Evolutionary conservation across 2,797 vertebrate genomes (phyloP).

Genomic region (Fistularia tabacaria): DNA sequence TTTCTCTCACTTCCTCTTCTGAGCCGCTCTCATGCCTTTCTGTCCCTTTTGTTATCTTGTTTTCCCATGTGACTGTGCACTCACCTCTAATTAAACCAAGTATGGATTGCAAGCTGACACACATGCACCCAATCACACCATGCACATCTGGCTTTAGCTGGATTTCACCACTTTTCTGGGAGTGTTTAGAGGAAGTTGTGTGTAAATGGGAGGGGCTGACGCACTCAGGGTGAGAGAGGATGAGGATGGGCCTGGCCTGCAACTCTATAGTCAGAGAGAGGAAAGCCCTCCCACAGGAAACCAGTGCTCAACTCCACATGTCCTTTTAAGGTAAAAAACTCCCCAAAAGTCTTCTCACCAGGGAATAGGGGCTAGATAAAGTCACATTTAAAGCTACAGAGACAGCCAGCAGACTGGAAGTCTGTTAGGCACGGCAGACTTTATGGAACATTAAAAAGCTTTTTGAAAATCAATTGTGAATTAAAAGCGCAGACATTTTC

Average conservation of each 20-base stretch:
- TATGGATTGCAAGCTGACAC: not conserved
- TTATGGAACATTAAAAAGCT: slow-evolving; percentile 16
- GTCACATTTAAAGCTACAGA: slow-evolving; percentile 60
- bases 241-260: slow-evolving; percentile 58
- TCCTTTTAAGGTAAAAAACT: slow-evolving; percentile 80
- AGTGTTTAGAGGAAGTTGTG: slow-evolving; percentile 28
- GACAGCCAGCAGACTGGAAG: slow-evolving; percentile 25
- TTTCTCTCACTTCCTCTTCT: slow-evolving; percentile 8
- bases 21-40: slow-evolving; percentile 18
- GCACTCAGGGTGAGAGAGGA: slow-evolving; percentile 43
- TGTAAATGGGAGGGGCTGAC: slow-evolving; percentile 40
- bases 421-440: slow-evolving; percentile 6
- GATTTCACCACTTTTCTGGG: slow-evolving; percentile 46
- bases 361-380: slow-evolving; percentile 64
- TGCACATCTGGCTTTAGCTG: slow-evolving; percentile 51
- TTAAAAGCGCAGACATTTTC: slow-evolving; percentile 34
- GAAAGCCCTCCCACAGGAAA: slow-evolving; percentile 76
- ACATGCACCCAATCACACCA: slow-evolving; percentile 13
- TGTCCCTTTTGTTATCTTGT: slow-evolving; percentile 23
- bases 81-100: slow-evolving; percentile 42
- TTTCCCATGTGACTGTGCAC: slow-evolving; percentile 40
- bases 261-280: slow-evolving; percentile 53
- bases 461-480: not conserved
- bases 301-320: slow-evolving; percentile 60
- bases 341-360: slow-evolving; percentile 61